Base-by-base conservation (phyloP, 2,888 invertebrate species). In the Eledone cirrhosa region DNA sequence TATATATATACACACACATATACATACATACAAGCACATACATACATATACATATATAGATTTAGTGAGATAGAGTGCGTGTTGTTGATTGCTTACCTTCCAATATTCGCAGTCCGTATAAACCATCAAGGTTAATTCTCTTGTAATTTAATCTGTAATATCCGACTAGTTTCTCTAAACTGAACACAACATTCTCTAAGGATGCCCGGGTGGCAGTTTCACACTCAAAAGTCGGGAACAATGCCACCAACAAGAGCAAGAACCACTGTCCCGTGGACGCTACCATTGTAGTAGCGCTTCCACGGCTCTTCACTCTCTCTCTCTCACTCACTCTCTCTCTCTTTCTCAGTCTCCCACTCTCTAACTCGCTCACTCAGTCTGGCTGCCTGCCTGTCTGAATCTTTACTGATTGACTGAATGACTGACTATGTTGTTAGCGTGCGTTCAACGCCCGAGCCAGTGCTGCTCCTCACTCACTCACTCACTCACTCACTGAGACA, bases 81-180 rank as follows among this genome's bases (percentile, higher is more conserved):
- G n/a, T 41, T 41, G 41, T 41, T 41, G 19, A 67, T 11, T 29
- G 77, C 80, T 77, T 81, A 89, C 89, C 89, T 87, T 89, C 88
- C 13, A 89, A 47, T 48, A 88, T 86, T 75, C 88, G 84, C 33
- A 89, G 82, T 13, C 89, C 89, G 83, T 85, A 89, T 53, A 89
- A 80, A 24, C 89, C 89, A 80, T 89, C 89, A 1, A 89, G 80
- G 79, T 89, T 89, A 24, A 88, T 78, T 27, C 86, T 81, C 47
- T 81, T 78, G 79, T 86, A 87, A 78, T 84, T 86, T 5, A 53
- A 77, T 72, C 84, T 82, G 81, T 87, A 89, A 80, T 85, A 88
- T 33, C 80, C 78, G 11, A 87, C 80, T n/a, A 88, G 48, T 31
- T 80, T 85, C 78, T 87, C 85, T 13, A 88, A 59, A 11, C 86